Conservation (phyloP, 2,113 vertebrate genomes). For the Pholis gunnellus region DNA sequence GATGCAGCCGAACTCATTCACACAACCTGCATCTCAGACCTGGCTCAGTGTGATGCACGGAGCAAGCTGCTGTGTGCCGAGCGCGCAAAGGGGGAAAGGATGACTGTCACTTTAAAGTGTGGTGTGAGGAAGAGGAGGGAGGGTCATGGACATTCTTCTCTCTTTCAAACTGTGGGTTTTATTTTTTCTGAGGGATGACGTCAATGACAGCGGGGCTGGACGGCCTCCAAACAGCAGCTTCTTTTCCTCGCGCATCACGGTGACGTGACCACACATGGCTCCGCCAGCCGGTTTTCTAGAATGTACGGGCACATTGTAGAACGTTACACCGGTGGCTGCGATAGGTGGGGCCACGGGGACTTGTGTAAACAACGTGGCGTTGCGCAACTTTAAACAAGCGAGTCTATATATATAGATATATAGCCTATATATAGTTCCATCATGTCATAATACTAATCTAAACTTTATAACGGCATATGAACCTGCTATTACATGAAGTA, state of each 20-base stretch:
- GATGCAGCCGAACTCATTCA: conserved; percentile 2
- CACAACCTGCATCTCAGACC: conserved; percentile 6
- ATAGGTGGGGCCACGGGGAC: conserved; percentile 80
- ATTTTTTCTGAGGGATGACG: conserved; percentile 67
- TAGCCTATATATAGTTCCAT: too few species aligned
- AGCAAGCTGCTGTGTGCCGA: background rate
- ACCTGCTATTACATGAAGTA: background rate
- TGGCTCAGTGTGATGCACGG: background rate
- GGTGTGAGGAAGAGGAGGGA: conserved; percentile 11
- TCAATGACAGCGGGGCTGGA: conserved; percentile 68
- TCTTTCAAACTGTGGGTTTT: conserved; percentile 56
- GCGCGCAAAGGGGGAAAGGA: background rate
- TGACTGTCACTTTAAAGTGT: conserved; percentile 64
- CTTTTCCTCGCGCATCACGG: conserved; percentile 30
- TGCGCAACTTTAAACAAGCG: conserved; percentile 71
- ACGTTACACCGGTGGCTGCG: conserved; percentile 56
- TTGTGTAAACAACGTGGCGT: conserved; percentile 83
- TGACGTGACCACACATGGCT: conserved; percentile 76
- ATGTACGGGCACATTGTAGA: conserved; percentile 64
- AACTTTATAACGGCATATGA: background rate
- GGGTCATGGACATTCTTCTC: conserved; percentile 49
- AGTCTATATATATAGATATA: too few species aligned
- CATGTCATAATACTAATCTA: background rate
- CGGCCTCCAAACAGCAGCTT: conserved; percentile 64
- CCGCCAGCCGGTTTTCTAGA: conserved; percentile 33